Base-by-base conservation (phyloP, 2,888 invertebrate species). In the Koerneria pararmatus region DNA sequence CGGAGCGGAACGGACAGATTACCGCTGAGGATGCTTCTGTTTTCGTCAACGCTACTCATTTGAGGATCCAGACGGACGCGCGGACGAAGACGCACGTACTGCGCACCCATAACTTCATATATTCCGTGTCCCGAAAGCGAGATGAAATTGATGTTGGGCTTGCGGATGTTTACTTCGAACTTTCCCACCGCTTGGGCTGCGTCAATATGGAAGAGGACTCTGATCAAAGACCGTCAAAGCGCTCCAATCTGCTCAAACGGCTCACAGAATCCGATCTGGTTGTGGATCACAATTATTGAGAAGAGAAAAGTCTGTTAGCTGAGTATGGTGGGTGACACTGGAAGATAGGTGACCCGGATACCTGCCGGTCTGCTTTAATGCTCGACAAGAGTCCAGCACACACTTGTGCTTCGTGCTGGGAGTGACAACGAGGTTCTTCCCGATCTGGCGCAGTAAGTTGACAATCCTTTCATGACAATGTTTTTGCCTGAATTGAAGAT, bases 331-430 rank as follows among this genome's bases (percentile, higher is more conserved):
- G 6, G 19, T 19, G 53, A 51, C 15, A 99, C 98, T 24, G 97
- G 94, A 66, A 99, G 86, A 85, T 98, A 99, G 4, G 97, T 97
- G 0, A 98, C 89, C 79, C 89, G 89, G 83, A 93, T 97, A 5
- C 95, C 97, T n/a, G n/a, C n/a, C n/a, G 86, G 97, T 95, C 19
- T 89, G 90, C 87, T 98, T 94, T 71, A 98, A 85, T 19, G 90
- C 91, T 75, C 98, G 89, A 82, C 98, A 97, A 0, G 97, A 97
- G 86, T 98, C 98, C 77, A 98, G 85, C 19, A 98, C 97, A 87
- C 98, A 98, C 86, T 99, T 98, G 86, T 98, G 98, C 85, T 99
- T 97, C 69, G 95, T 98, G 87, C 97, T 97, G 73, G 95, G 92
- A 3, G 98, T 98, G 71, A 98, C 90, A 75, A 99, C 87, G 85